Base-by-base conservation (phyloP, 2,888 invertebrate genomes). In the Eilema griseolum region DNA sequence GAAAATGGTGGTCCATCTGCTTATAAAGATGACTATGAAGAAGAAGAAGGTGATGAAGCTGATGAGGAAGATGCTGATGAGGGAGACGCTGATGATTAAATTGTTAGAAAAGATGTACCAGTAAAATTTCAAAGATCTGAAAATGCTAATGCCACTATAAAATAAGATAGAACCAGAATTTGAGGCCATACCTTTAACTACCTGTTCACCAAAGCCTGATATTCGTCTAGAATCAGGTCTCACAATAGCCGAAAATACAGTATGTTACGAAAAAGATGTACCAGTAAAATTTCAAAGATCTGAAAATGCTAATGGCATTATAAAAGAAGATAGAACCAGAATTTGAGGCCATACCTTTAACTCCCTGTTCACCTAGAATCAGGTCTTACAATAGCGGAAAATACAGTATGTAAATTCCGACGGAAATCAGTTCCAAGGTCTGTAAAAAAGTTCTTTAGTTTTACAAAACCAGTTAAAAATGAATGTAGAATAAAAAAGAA, bases 101-200 rank as follows among this genome's bases (percentile, higher is more conserved):
- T 1, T 41, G 8, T 16, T 20, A 28, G 28, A 28, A 60, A 60
- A 8, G 16, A 26, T 12, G 5, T 23, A 24, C 12, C 37, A 33
- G 33, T 33, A 10, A 33, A 7, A 8, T 33, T 33, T 37, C 4
- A 11, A 28, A 31, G 5, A 46, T n/a, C 26, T 12, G 0, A 57
- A 16, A 41, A 72, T 63, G 28, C 52, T 20, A 60, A 79, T 80
- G 77, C 61, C 80, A 26, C 69, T 62, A 8, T 63, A 62, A 12
- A 81, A 81, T 26, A 82, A 82, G 72, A 76, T 67, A 61, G 61
- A 24, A 12, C 66, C 33, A 7, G 73, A 71, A 61, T 71, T 28
- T 14, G 64, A 69, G 20, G 23, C 62, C 8, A 16, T n/a, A 11
- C 65, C 68, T 0, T 46, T 72, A 11, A 73, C 80, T 0, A 37